Evolutionary conservation across 2,113 vertebrate species (phyloP).

Genomic region (Etia nguti): DNA sequence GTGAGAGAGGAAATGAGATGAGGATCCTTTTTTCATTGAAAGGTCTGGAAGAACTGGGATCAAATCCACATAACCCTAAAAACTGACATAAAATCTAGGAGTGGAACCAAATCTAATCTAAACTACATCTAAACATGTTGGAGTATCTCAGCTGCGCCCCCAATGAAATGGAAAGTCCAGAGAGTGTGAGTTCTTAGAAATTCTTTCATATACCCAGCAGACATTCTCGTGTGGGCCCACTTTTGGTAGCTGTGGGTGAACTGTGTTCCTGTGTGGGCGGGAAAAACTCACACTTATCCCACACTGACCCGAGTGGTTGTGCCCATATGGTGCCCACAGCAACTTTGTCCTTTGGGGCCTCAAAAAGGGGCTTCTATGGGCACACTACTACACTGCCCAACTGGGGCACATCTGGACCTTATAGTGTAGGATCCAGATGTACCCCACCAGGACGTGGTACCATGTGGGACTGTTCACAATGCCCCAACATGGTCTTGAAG

Average conservation of each 20-base stretch:
- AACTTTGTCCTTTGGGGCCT: background rate
- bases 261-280: background rate
- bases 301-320: background rate
- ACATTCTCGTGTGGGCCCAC: background rate
- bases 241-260: background rate
- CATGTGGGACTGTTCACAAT: too few relatives aligned
- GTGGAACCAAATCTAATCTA: background rate
- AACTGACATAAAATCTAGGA: too few relatives aligned
- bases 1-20: background rate
- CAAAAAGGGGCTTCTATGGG: background rate
- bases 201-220: background rate
- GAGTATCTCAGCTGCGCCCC: background rate
- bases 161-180: background rate
- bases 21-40: background rate
- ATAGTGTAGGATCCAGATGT: background rate
- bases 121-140: background rate
- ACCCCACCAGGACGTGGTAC: too few relatives aligned
- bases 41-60: background rate
- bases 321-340: background rate
- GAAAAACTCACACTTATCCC: background rate
- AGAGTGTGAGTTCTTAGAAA: background rate
- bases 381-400: fast-evolving
- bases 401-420: background rate
- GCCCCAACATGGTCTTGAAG: too few relatives aligned
- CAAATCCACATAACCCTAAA: background rate